These are phyloP conservation scores for Scelioninae gen. 2 DNA, from an alignment of 2,888 invertebrate genomes.

Conservation along the genomic window DNA sequence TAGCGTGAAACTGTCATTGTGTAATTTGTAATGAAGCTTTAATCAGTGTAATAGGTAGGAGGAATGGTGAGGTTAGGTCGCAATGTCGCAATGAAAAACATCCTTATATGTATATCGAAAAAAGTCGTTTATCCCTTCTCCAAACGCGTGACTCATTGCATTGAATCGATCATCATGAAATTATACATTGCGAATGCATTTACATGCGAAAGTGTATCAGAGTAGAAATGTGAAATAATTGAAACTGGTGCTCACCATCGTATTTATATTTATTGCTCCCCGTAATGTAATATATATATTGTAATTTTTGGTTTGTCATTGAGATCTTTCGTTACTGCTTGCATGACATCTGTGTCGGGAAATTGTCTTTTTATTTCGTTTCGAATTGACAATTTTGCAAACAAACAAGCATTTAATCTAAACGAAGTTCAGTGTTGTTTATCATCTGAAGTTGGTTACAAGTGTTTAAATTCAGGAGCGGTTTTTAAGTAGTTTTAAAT, in stretches of 20 bases:
- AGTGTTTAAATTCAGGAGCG: neutral
- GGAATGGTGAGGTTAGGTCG: slow-evolving; percentile 46
- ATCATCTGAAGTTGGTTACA: slow-evolving; percentile 19
- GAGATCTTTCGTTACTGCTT: neutral
- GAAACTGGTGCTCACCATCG: slow-evolving; percentile 6
- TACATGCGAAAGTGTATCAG: neutral
- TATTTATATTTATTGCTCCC: neutral
- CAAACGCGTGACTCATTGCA: neutral
- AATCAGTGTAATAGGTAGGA: slow-evolving; percentile 27
- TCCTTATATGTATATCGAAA: slow-evolving; percentile 43
- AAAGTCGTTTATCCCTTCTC: slow-evolving; percentile 4
- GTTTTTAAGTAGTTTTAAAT: neutral
- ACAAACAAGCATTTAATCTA: slow-evolving; percentile 6
- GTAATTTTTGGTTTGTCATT: neutral
- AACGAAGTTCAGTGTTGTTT: slow-evolving; percentile 29
- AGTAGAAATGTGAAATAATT: neutral
- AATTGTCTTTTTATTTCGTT: neutral
- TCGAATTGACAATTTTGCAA: slow-evolving; percentile 13
- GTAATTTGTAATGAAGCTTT: slow-evolving; percentile 29
- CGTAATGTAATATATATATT: neutral
- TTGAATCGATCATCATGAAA: slow-evolving; percentile 8
- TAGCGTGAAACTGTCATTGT: slow-evolving; percentile 32
- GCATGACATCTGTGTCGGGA: neutral
- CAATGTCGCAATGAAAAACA: slow-evolving; percentile 12
- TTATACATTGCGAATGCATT: neutral